Evolutionary conservation across 2,888 invertebrate species (phyloP), one percentile per base, ranked within the genome.

Genomic region (Ormyrus pomaceus): DNA sequence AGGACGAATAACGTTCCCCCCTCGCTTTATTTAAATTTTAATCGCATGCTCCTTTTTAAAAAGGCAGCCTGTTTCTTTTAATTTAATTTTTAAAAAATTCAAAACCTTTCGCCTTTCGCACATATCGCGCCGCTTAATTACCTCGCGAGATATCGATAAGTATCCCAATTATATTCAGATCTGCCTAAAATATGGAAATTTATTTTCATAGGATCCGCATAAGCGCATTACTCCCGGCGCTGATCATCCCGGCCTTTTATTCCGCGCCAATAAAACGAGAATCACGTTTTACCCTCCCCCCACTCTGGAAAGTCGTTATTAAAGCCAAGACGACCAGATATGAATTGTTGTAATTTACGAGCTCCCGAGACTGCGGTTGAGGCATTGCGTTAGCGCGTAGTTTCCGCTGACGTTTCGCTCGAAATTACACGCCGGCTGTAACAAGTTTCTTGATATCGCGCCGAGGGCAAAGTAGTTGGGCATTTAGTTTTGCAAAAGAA

Each of bases 321-420:
- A 80, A 75, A 76, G 13, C 64, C 61, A 80, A 76, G 80, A 64
- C 76, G 80, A 64, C 64, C 66, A 71, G 51, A 69, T 80, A 80
- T 73, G 80, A 80, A 80, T 80, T 76, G 80, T 77, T 72, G 73
- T 80, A 80, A 80, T 80, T 80, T 77, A 80, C 80, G 80, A 80
- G 80, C 72, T 77, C n/a, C 64, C 51, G 72, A 66, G 61, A 69
- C 74, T 46, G 45, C 19, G 8, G n/a, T 48, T 19, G 62, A 64
- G 53, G 53, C 56, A 61, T 77, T 71, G 64, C 64, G 68, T 73
- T 68, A 69, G 64, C 77, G 58, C 68, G 76, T 72, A 76, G 71
- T 77, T 80, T 64, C 72, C 19, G 68, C 77, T 73, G 73, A 77
- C 80, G 77, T 80, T 73, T 68, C 56, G 11, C 55, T 46, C 66